phyloP scores from a whole-genome alignment of 2,888 invertebrate genomes.

The Zhuqinia jingwanae region DNA sequence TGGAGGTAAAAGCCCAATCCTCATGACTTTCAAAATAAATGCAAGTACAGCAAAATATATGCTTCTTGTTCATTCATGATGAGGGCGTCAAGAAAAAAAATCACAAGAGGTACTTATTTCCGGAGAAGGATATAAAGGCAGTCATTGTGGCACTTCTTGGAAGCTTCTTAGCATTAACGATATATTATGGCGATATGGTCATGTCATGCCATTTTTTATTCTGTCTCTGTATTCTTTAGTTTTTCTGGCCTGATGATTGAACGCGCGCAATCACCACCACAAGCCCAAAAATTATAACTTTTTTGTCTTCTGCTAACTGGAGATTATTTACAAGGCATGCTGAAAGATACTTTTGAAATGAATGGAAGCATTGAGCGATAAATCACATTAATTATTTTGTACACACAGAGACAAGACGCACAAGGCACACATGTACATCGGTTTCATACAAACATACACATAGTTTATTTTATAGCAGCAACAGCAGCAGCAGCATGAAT shows the following conservation, averaged over 20 bases:
- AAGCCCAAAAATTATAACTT: not conserved
- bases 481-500: no score
- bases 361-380: constrained; percentile 34
- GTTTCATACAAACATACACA: no score
- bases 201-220: constrained; percentile 39
- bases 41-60: not conserved
- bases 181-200: no score
- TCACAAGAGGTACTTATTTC: constrained; percentile 44
- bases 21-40: constrained; percentile 39
- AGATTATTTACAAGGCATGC: not conserved
- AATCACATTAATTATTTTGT: constrained; percentile 45
- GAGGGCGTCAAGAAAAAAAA: not conserved
- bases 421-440: no score
- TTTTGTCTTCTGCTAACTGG: not conserved
- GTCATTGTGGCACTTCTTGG: constrained; percentile 50
- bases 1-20: constrained; percentile 56
- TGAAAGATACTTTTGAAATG: constrained; percentile 21
- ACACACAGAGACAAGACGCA: not conserved
- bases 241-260: not conserved
- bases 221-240: not conserved
- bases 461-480: no score
- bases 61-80: constrained; percentile 28
- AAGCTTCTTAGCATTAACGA: not conserved
- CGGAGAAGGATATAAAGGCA: constrained; percentile 36
- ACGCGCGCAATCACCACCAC: constrained; percentile 25